Base-by-base conservation (phyloP, 1,140 invertebrate species). In the Drosophila parabipectinata region DNA sequence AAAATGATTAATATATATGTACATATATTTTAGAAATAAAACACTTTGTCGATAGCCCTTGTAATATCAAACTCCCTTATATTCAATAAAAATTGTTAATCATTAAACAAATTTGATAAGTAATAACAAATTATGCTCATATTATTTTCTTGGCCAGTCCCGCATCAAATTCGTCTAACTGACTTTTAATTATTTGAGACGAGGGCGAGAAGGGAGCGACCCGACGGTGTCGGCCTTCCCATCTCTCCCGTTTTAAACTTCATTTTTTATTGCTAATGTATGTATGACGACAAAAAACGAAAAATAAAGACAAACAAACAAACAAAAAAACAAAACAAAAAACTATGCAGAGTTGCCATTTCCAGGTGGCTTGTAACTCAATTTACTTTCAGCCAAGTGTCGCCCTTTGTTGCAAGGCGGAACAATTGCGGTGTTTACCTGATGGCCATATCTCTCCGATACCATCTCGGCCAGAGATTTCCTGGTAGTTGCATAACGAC, bases 91-190 rank as follows among this genome's bases (percentile, higher is more conserved):
- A 21, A 21, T 21, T 21, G 21, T 3, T 18, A 18, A 18, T 18
- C 18, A 21, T 21, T 21, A 21, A 21, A 21, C 21, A 21, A 21
- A 21, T n/a, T n/a, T n/a, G n/a, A n/a, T 21, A 21, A 21, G 21
- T 39, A 39, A 39, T 39, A 39, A 18, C 18, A 18, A 1, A 18
- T 18, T 18, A 18, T 18, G 18, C 18, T 1, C 18, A 18, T 18
- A 18, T n/a, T n/a, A n/a, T 68, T 47, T 48, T 79, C 18, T 41
- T 28, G 14, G 41, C 15, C 58, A 15, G n/a, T 18, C 34, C 32
- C 61, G 62, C 76, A 68, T 74, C 47, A 61, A 61, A 82, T 77
- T 74, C 69, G 62, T n/a, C 79, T 82, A 82, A 82, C 68, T 77
- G 73, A 61, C 47, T 82, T 82, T 82, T 82, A 82, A 81, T 81